Evolutionary conservation across 2,113 vertebrate species (phyloP), one percentile per base, ranked within the genome.

Genomic region (Anolis carolinensis): DNA sequence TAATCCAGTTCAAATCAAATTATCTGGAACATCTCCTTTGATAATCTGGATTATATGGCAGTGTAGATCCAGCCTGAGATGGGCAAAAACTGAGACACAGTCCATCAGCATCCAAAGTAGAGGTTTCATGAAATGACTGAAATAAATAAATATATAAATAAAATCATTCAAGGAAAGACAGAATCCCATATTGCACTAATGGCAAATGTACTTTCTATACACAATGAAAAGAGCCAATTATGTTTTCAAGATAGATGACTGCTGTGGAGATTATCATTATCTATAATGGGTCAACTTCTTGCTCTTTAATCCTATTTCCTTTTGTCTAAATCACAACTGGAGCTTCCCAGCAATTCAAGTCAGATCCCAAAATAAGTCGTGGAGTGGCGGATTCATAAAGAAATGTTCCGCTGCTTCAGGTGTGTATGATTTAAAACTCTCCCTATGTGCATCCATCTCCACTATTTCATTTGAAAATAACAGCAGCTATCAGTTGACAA

Each of bases 401-500:
- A 73, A 85, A 89, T 20, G 16, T 67, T 7, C 30, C 77, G n/a
- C 84, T 89, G 5, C 71, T 94, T 94, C 88, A 86, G 4, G 1
- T 75, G 70, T 80, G 67, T 92, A 72, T 92, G 83, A 92, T 94
- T 92, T 94, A 94, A 91, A 90, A 85, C 82, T 92, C 90, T 90
- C 88, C 65, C 34, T 63, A 44, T 70, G 76, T 75, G 72, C 82
- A 88, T 94, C 88, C 44, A 85, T 93, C 85, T 92, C 84, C 88
- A 87, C 89, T 89, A 75, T 81, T 90, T 93, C 76, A 65, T 89
- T 90, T 88, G 91, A 95, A 93, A 95, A 89, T 90, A 95, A 92
- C 87, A 89, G 85, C 80, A 83, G 81, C 88, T 91, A 93, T 93
- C 79, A 96, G 90, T 80, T 93, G 94, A 94, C 92, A 93, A 94